A percentile compares a stretch with the other conserved stretches of the same genome.
These are phyloP conservation scores for Drosophila formosana DNA, from an alignment of 2,888 invertebrate genomes.

Conservation along the genomic window DNA sequence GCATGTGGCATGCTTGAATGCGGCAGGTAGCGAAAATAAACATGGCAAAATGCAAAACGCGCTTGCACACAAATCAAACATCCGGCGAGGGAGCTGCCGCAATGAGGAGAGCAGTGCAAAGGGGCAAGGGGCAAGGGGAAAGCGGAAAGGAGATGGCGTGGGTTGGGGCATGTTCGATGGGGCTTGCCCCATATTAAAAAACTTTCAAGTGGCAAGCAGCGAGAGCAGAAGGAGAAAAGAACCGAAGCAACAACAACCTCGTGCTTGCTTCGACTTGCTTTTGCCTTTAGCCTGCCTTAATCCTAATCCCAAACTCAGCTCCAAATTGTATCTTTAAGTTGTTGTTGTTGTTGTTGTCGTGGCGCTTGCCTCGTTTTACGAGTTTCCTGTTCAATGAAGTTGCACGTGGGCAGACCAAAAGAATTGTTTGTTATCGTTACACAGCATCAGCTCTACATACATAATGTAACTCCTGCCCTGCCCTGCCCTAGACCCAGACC, in stretches of 20 bases:
- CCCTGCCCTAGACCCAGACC: neutral
- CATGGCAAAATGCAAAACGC: slow-evolving; percentile 40
- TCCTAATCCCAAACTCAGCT: slow-evolving; percentile 19
- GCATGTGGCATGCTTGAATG: neutral
- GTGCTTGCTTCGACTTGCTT: neutral
- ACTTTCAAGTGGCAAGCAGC: slow-evolving; percentile 46
- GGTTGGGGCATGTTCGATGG: neutral
- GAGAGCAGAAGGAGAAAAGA: slow-evolving; percentile 1
- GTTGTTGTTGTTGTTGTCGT: slow-evolving; percentile 27
- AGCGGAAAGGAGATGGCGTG: neutral
- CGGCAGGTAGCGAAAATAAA: slow-evolving; percentile 29
- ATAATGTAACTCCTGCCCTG: slow-evolving; percentile 33
- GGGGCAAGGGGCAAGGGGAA: neutral
- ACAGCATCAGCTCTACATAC: slow-evolving; percentile 61
- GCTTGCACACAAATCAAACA: slow-evolving; percentile 55
- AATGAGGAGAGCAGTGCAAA: neutral
- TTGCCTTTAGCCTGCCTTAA: slow-evolving; percentile 12
- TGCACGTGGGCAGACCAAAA: slow-evolving; percentile 60
- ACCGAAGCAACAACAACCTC: neutral
- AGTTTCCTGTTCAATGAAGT: slow-evolving; percentile 77
- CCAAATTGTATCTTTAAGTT: slow-evolving; percentile 51
- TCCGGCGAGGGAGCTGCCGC: slow-evolving; percentile 9
- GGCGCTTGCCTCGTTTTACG: slow-evolving; percentile 58
- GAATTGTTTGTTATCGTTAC: slow-evolving; percentile 60
- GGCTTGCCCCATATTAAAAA: slow-evolving; percentile 46